phyloP scores from a whole-genome alignment of 2,888 invertebrate genomes.

The Eupithecia centaureata region DNA sequence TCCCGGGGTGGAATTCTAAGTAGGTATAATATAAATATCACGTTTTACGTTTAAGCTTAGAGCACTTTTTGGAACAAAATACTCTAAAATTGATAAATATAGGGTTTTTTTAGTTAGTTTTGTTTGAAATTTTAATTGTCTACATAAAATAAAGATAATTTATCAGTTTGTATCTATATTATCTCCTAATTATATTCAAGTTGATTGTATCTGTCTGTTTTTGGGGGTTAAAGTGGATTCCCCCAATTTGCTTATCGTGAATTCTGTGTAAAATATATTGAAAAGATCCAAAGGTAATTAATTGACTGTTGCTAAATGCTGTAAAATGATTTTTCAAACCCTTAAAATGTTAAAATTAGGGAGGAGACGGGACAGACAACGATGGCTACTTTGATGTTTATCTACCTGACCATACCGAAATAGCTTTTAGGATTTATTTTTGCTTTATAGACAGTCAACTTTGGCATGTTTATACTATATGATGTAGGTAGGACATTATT shows the following conservation, averaged over 20 bases:
- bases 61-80: too few species aligned
- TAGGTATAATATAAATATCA: too few species aligned
- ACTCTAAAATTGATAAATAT: too few species aligned
- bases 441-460: background rate
- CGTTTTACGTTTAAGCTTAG: too few species aligned
- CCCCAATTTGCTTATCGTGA: too few species aligned
- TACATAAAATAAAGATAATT: too few species aligned
- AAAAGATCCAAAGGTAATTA: background rate
- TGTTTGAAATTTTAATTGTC: too few species aligned
- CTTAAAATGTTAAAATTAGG: background rate
- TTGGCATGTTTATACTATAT: background rate
- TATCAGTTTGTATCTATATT: too few species aligned
- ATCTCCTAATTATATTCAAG: background rate
- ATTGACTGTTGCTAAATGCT: too few species aligned
- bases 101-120: too few species aligned
- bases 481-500: background rate
- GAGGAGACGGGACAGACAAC: background rate
- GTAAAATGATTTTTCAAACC: background rate
- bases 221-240: too few species aligned
- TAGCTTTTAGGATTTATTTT: background rate
- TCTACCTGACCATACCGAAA: background rate
- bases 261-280: background rate
- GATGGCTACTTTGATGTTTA: background rate
- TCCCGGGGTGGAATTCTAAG: too few species aligned
- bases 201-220: background rate